Conservation (phyloP, 2,797 vertebrate genomes). For the Acanthopagrus latus region DNA sequence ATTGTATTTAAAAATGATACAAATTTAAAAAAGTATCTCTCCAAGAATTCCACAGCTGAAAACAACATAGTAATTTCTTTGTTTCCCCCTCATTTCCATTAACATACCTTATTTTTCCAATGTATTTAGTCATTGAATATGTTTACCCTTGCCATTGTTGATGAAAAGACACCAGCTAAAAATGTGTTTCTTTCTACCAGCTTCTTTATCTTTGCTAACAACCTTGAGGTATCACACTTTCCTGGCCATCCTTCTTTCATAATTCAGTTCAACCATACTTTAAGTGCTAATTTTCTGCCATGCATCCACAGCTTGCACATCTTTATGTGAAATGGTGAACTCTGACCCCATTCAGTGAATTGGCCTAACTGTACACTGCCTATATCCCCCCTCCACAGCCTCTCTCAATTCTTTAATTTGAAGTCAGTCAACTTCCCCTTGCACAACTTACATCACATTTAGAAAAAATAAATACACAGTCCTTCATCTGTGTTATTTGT, state of each 20-base stretch:
- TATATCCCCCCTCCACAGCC: constrained; percentile 57
- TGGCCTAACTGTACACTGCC: constrained; percentile 27
- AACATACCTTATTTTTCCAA: constrained; percentile 31
- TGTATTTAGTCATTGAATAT: constrained; percentile 30
- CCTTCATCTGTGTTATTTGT: constrained; percentile 72
- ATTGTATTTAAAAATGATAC: constrained; percentile 50
- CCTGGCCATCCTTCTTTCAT: constrained; percentile 56
- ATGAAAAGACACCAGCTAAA: constrained; percentile 49
- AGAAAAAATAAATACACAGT: constrained; percentile 71
- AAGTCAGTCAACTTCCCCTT: constrained; percentile 49
- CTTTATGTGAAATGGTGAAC: constrained; percentile 28
- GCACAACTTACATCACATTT: constrained; percentile 47
- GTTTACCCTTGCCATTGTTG: constrained; percentile 36
- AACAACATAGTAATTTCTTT: constrained; percentile 31
- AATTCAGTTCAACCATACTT: constrained; percentile 39
- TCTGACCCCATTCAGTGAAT: constrained; percentile 35
- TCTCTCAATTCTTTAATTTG: constrained; percentile 60
- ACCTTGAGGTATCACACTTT: constrained; percentile 62
- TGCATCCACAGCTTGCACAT: constrained; percentile 8
- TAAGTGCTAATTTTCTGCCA: constrained; percentile 37
- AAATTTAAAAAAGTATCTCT: constrained; percentile 48
- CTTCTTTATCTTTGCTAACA: constrained; percentile 52
- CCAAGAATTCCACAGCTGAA: constrained; percentile 43
- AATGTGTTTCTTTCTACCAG: constrained; percentile 33
- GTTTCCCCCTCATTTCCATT: constrained; percentile 40